Conservation (phyloP, 2,888 invertebrate genomes). For the Drosophila longiperda region DNA sequence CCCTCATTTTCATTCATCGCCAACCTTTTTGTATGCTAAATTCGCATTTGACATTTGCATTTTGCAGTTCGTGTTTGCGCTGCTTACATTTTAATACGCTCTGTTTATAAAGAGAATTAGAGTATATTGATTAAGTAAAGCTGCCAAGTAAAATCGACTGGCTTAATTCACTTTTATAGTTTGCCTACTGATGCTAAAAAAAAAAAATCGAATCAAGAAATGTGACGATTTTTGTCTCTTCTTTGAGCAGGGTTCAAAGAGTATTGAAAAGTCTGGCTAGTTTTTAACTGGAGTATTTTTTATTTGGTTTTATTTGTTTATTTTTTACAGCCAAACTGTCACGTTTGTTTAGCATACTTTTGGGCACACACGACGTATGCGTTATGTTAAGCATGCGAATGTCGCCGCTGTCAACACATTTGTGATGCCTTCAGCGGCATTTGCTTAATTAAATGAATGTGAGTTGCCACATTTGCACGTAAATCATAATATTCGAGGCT, state of each 20-base stretch:
- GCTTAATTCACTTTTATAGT: neutral
- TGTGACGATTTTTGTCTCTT: neutral
- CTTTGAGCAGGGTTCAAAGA: neutral
- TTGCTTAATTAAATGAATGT: slow-evolving; percentile 71
- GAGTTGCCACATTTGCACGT: slow-evolving; percentile 48
- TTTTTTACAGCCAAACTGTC: slow-evolving; percentile 49
- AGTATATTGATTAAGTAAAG: neutral
- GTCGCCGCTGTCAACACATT: slow-evolving; percentile 27
- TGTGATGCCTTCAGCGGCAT: slow-evolving; percentile 37
- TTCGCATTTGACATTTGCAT: slow-evolving; percentile 68
- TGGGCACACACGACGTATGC: slow-evolving; percentile 36
- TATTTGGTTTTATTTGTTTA: neutral
- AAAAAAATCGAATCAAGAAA: neutral
- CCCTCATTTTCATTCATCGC: slow-evolving; percentile 65
- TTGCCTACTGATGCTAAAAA: neutral
- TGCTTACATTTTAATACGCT: neutral
- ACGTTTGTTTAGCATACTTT: slow-evolving; percentile 68
- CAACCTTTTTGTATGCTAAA: slow-evolving; percentile 59
- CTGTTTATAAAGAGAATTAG: neutral
- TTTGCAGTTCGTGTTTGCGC: slow-evolving; percentile 31
- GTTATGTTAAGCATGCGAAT: slow-evolving; percentile 49
- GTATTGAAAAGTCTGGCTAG: neutral
- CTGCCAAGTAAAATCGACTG: neutral
- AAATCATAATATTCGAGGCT: slow-evolving; percentile 7
- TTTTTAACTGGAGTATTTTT: neutral